Evolutionary conservation across 2,113 vertebrate species (phyloP), one percentile per base, ranked within the genome.

Genomic region (Vulpes vulpes): DNA sequence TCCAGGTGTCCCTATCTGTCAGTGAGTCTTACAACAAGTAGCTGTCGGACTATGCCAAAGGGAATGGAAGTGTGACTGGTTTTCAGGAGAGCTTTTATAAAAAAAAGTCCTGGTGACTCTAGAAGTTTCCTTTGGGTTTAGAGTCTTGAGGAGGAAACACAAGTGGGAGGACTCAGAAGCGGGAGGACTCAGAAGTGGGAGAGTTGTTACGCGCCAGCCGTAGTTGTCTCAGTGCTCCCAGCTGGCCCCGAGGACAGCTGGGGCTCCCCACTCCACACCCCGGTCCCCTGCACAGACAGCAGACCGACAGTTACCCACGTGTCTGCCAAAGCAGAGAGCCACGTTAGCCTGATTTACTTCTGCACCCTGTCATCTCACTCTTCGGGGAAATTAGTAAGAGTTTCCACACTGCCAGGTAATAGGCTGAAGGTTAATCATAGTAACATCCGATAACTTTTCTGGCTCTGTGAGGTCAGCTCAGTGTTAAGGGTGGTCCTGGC

Each of bases 121-220:
- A 11, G 27, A 76, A 25, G 73, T 67, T 32, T 27, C 76, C 5
- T 17, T 62, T 30, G 49, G 30, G n/a, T 64, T 67, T 59, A 20
- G n/a, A 53, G 32, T 64, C 57, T 25, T 30, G 49, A 32, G 69
- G 49, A 80, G 67, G 60, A 73, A 69, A n/a, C 69, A 32, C 20
- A 60, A 3, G 25, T 23, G 27, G 55, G 43, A 53, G 71, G 19
- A 6, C 23, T 27, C 3, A 0, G 20, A 27, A 19, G 27, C 22
- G 22, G 14, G 85, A 5, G 49, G 35, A 35, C 35, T 35, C 35
- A 35, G 5, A 43, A 43, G 43, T 5, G 22, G 14, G 85, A 5
- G 49, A 11, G 20, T 3, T n/a, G 67, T 16, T 0, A 0, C 0
- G 25, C 49, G 27, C 51, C 4, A 2, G 22, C 59, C 14, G 3